Evolutionary conservation across 1,140 invertebrate species (phyloP), one percentile per base, ranked within the genome.

Genomic region (Chionoecetes opilio): DNA sequence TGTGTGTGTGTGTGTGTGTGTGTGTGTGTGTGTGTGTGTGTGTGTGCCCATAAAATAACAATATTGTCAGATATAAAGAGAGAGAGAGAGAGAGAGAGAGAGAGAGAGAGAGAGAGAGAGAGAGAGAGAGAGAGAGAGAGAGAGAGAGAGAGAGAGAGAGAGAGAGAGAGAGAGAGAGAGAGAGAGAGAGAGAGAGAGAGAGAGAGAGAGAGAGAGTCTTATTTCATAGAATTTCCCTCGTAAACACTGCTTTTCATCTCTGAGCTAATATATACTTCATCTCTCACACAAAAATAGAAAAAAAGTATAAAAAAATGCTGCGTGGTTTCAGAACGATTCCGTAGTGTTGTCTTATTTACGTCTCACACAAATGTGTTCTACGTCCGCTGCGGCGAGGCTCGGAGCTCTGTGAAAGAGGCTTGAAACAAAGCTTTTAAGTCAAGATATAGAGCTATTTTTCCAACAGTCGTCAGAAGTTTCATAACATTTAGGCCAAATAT

Each of bases 111-210:
- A n/a, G n/a, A n/a, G n/a, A 82, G 75, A 82, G 0, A 0, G 75
- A 82, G 75, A 82, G 75, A 82, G 75, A 82, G 75, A 82, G 75
- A 82, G 75, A 82, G 75, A 82, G 75, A 86, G 84, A 86, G 84
- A 86, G 84, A 86, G 84, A 86, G 84, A 86, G 84, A 86, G 84
- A n/a, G 14, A 86, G 17, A 86, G n/a, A 29, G 84, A 86, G 82
- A 85, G 82, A 85, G 82, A 53, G 46, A 53, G 46, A 53, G 46
- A 41, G 38, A 41, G 38, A 41, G 38, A 41, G 38, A 41, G 38
- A 41, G 38, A 41, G 38, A 41, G 38, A 41, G 38, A 41, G 38
- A 41, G 38, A 41, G 38, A 41, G 38, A 41, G 38, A 41, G 38
- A 41, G 38, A 41, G 38, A 41, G 38, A 41, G 38, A 41, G 38